Conservation (phyloP, 2,888 invertebrate genomes). For the Heliconius hortense region DNA sequence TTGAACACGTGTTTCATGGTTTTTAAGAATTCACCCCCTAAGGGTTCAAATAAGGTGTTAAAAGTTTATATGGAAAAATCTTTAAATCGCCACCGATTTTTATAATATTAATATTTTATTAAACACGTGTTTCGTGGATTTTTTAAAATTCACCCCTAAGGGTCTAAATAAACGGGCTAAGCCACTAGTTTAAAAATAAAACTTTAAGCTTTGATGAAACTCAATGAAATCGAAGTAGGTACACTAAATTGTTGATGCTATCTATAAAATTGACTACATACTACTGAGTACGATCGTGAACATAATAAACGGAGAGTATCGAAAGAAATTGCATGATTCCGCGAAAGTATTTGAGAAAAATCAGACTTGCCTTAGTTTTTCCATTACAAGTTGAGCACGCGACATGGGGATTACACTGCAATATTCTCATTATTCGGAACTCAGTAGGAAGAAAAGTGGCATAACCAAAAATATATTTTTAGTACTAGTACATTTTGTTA, state of each 20-base stretch:
- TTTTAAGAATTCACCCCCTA: no score
- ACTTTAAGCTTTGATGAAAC: background rate
- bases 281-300: constrained; percentile 22
- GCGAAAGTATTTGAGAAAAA: constrained; percentile 28
- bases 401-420: constrained; percentile 47
- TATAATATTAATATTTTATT: no score
- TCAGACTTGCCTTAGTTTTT: constrained; percentile 53
- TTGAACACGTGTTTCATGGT: no score
- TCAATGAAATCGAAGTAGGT: background rate
- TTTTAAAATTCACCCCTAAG: no score
- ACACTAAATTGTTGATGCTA: constrained; percentile 33
- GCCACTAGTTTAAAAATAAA: background rate
- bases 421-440: constrained; percentile 29
- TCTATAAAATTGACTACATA: constrained; percentile 20
- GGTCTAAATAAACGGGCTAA: no score
- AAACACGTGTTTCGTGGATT: no score
- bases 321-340: constrained; percentile 31
- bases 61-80: no score
- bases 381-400: constrained; percentile 61
- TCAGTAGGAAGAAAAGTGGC: background rate
- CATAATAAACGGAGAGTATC: constrained; percentile 33
- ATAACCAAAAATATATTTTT: background rate
- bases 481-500: background rate
- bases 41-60: no score
- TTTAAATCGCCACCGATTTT: no score